A percentile compares a stretch with the other conserved stretches of the same genome.
phyloP scores from a whole-genome alignment of 92 coral and sea anemone species.

The Epizoanthus illoricatus region DNA sequence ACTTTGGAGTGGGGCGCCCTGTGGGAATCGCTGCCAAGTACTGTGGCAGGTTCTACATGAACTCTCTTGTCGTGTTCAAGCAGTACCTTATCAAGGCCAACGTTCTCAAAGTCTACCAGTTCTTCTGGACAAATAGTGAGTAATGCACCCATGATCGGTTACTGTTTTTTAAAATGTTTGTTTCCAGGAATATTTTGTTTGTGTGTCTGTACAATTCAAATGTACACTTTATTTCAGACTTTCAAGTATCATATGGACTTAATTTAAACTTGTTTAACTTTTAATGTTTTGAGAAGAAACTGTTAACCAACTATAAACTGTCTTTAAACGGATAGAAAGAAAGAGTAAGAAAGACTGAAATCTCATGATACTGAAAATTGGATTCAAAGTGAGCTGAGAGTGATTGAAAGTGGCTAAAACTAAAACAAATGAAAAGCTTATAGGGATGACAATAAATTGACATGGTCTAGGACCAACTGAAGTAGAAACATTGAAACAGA shows the following conservation, averaged over 20 bases:
- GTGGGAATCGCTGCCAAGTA: conserved; percentile 56
- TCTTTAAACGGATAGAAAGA: no score
- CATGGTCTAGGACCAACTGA: no score
- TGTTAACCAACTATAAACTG: no score
- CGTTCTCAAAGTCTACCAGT: conserved; percentile 62
- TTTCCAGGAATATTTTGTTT: background rate
- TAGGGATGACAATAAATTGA: no score
- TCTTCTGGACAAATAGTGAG: conserved; percentile 93
- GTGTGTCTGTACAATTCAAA: background rate
- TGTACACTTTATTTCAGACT: background rate
- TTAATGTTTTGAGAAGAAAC: no score
- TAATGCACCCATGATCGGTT: background rate
- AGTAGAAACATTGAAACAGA: no score
- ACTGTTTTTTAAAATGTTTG: no score
- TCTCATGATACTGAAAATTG: no score
- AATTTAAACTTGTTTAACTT: background rate
- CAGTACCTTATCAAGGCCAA: conserved; percentile 53
- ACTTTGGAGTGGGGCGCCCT: conserved; percentile 83
- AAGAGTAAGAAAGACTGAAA: no score
- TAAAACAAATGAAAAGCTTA: no score
- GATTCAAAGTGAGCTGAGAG: no score
- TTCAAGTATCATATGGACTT: background rate
- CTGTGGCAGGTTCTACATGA: conserved; percentile 78
- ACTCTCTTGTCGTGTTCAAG: conserved; percentile 90
- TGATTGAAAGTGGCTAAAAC: no score